phyloP scores from a whole-genome alignment of 2,888 invertebrate species.

The Hydraecia micacea region DNA sequence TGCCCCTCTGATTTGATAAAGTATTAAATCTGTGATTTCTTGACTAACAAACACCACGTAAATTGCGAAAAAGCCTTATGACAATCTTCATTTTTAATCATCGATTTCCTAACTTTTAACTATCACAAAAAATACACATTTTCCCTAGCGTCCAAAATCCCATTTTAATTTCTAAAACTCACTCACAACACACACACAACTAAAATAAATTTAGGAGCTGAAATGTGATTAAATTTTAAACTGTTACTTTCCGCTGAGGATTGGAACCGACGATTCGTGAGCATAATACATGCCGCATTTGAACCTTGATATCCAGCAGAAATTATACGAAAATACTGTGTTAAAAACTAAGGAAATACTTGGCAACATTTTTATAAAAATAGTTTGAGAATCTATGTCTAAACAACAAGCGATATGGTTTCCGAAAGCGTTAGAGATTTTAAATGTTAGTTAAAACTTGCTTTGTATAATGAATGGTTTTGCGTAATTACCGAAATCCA shows the following conservation, averaged over 20 bases:
- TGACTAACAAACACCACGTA: background rate
- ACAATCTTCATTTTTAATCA: background rate
- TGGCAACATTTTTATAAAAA: constrained; percentile 1
- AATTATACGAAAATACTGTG: constrained; percentile 11
- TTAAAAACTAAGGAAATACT: constrained; percentile 9
- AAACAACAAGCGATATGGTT: background rate
- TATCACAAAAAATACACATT: background rate
- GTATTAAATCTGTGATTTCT: background rate
- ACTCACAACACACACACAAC: too few species aligned
- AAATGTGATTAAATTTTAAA: constrained; percentile 66
- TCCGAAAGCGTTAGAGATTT: background rate
- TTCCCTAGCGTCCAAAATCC: constrained; percentile 2
- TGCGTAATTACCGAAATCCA: background rate
- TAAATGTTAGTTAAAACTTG: background rate
- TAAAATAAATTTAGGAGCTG: constrained; percentile 56
- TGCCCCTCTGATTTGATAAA: too few species aligned
- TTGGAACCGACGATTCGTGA: constrained; percentile 45
- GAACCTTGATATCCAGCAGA: constrained; percentile 29
- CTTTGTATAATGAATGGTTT: background rate
- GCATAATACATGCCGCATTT: constrained; percentile 49
- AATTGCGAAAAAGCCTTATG: background rate
- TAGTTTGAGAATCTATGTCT: background rate
- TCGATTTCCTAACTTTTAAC: background rate
- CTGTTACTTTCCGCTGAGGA: constrained; percentile 47
- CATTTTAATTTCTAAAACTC: constrained; percentile 35